A percentile compares a stretch with the other conserved stretches of the same genome.
Evolutionary conservation across 2,797 vertebrate species (phyloP).

Genomic region (Artibeus jamaicensis): DNA sequence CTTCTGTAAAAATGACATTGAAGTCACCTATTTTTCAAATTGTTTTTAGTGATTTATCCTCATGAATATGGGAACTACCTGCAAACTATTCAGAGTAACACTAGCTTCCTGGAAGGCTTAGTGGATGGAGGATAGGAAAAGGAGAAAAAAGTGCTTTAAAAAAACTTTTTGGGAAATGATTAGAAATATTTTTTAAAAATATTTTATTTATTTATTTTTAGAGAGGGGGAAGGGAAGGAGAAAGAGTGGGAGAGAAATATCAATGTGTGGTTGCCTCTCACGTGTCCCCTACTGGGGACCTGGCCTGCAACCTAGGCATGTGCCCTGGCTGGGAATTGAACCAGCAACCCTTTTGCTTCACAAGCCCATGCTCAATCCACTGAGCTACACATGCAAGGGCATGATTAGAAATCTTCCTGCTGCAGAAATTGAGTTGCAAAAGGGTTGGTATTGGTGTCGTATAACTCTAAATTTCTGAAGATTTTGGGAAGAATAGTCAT

Average conservation of each 20-base stretch:
- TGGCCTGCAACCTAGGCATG: too few relatives aligned
- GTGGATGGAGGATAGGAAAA: not conserved
- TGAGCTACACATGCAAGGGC: too few relatives aligned
- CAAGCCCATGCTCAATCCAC: too few relatives aligned
- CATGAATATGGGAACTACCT: not conserved
- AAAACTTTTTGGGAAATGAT: not conserved
- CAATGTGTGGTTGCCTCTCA: too few relatives aligned
- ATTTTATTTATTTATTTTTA: too few relatives aligned
- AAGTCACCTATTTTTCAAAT: not conserved
- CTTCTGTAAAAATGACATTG: slow-evolving; percentile 16
- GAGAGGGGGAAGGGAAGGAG: too few relatives aligned
- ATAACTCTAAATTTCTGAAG: slow-evolving; percentile 36
- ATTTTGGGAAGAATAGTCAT: slow-evolving; percentile 33
- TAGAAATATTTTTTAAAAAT: too few relatives aligned
- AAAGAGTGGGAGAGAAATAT: too few relatives aligned
- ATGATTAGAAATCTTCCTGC: not conserved
- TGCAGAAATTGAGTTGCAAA: not conserved
- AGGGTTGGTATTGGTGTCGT: not conserved
- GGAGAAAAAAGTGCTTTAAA: not conserved
- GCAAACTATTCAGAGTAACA: not conserved
- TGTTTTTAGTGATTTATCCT: slow-evolving; percentile 19
- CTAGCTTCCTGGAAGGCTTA: not conserved
- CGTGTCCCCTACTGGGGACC: too few relatives aligned
- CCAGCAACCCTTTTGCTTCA: too few relatives aligned
- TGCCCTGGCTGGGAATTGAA: too few relatives aligned